These are phyloP conservation scores for Drosophila kanekoi DNA, from an alignment of 2,888 invertebrate genomes.

Conservation along the genomic window DNA sequence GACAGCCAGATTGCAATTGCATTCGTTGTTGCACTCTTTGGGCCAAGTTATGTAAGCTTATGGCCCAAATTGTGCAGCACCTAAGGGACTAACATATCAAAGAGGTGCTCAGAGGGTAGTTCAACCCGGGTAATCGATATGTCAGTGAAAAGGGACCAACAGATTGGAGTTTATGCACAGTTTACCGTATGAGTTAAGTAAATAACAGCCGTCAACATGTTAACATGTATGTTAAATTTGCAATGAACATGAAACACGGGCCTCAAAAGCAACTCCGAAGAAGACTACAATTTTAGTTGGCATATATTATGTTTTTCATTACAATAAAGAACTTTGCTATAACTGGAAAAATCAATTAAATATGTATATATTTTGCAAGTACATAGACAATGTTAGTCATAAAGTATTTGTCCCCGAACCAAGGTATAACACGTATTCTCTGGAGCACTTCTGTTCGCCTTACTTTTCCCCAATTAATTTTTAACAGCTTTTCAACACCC, in stretches of 20 bases:
- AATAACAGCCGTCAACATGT: background rate
- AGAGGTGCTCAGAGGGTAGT: too few species aligned
- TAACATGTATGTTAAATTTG: background rate
- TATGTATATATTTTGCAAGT: background rate
- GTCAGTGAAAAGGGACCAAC: background rate
- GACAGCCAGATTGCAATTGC: conserved; percentile 42
- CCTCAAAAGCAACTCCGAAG: too few species aligned
- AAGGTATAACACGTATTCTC: background rate
- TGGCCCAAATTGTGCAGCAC: conserved; percentile 21
- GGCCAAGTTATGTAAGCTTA: conserved; percentile 53
- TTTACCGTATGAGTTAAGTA: too few species aligned
- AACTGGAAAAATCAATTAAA: background rate
- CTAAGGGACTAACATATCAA: background rate
- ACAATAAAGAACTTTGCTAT: background rate
- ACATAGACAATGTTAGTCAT: background rate
- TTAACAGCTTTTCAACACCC: conserved; percentile 36
- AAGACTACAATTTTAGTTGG: background rate
- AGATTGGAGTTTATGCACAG: background rate
- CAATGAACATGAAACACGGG: background rate
- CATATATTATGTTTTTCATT: background rate
- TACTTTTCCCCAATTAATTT: conserved; percentile 17
- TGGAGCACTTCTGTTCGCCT: background rate
- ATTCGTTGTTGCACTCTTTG: conserved; percentile 29
- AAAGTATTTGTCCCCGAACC: background rate
- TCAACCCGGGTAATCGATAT: background rate